Evolutionary conservation across 2,113 vertebrate species (phyloP), one percentile per base, ranked within the genome.

Genomic region (Embiotoca jacksoni): DNA sequence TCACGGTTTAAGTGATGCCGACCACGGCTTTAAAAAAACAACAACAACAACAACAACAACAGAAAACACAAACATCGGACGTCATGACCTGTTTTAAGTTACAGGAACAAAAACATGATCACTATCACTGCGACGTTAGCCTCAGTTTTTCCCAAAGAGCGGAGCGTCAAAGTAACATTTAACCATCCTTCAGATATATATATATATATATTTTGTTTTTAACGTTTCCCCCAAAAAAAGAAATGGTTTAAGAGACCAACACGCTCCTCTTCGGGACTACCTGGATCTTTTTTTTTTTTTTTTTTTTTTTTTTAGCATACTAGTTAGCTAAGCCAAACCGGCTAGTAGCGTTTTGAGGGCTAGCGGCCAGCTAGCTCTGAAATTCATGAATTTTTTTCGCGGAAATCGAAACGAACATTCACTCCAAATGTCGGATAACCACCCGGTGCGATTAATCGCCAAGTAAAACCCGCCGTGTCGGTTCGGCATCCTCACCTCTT

Each of bases 401-500:
- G 8, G 33, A 74, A 63, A 83, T 76, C 58, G n/a, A 39, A 63
- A 63, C 50, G 75, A 89, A 89, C 88, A 79, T 36, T 63, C 62
- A 3, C 77, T 32, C 10, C 31, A 65, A 86, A 77, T 53, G 54
- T 39, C 49, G 70, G 9, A 55, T 32, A 66, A 16, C 32, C 59
- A 67, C 6, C 0, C 6, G 33, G 30, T 14, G 11, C 11, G 32
- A 13, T 31, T 37, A 55, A 36, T 52, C 3, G 41, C 10, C 15
- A 80, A 70, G 66, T 8, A 30, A 7, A 0, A 3, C 16, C 1
- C 3, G 33, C 10, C 7, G 2, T 35, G 30, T 66, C 10, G 23
- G 64, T 8, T 32, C n/a, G 61, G 70, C 74, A 82, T 78, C 73
- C 94, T 95, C 92, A 95, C 95, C 95, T 95, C 94, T 93, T 77